Evolutionary conservation across 2,888 invertebrate genomes (phyloP), one percentile per base, ranked within the genome.

Genomic region (Argyresthia goedartella): DNA sequence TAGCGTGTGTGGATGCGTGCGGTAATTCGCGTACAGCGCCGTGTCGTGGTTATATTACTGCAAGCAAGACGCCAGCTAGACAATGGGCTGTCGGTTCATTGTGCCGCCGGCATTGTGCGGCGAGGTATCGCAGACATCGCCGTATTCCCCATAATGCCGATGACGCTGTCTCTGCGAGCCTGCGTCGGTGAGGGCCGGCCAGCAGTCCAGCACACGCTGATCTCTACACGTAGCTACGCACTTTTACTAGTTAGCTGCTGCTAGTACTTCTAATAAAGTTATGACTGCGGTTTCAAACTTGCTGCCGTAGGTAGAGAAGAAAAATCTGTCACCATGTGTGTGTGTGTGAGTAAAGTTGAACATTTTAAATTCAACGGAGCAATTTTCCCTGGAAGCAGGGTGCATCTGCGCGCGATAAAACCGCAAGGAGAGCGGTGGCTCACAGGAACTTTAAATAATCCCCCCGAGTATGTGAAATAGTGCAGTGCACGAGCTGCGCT

Each of bases 81-180:
- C 81, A 82, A 84, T 79, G 64, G 73, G 60, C 61, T 64, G 60
- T 57, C 60, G 25, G 45, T 67, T 70, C 71, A 78, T 74, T 79
- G 80, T 81, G 69, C 72, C 65, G 69, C 72, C 65, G 73, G 73
- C 76, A 76, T 81, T 81, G 76, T 80, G 73, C 71, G 66, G 64
- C 64, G 63, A 64, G 67, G 69, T 73, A 78, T 73, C 73, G 67
- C 64, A 62, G 65, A 25, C 61, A 70, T 71, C 63, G 63, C 62
- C 60, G 66, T 63, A 63, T 69, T 59, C 66, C 61, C 52, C 59
- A 73, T 69, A 70, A 73, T 67, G 65, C 67, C 56, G 59, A 57
- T 57, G 61, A 62, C 62, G 57, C 10, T 14, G 53, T 53, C 50
- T 48, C 39, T 35, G 16, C 13, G 33, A 8, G 33, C 56, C 33